Evolutionary conservation across 2,888 invertebrate species (phyloP), one percentile per base, ranked within the genome.

Genomic region (Oscheius sp.): DNA sequence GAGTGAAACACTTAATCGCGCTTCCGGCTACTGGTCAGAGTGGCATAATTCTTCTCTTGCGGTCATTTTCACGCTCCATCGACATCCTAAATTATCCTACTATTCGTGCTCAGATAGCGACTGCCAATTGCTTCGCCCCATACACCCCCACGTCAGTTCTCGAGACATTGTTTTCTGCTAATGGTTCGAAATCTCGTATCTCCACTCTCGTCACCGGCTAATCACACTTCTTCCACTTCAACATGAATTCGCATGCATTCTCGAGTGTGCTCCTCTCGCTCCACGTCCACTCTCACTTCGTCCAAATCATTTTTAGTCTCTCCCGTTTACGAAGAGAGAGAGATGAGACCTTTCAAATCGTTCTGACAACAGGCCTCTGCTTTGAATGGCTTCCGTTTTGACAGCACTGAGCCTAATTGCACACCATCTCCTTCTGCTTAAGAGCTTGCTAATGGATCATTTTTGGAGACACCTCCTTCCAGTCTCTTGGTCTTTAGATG

Each of bases 201-300:
- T 42, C 42, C 42, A 42, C 42, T 0, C 3, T 42, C 42, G 42
- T 13, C 21, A 10, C 42, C 1, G n/a, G 29, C 63, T 63, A 58
- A 58, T 70, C 59, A 32, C 70, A 68, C 68, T 68, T 68, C 58
- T 70, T 58, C 70, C 70, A 70, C 70, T 70, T 70, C 42, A 70
- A 59, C 70, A 70, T 70, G 70, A 70, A 70, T 70, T 70, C 70
- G 59, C 70, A 70, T 70, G 70, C 70, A 70, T 70, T 70, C 70
- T 59, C 70, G 37, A 70, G 70, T 21, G 21, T 70, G 59, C 68
- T 55, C 68, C 68, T 68, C 55, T 33, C 42, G 35, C 60, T 21
- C 48, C 65, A 50, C 51, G 65, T 65, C 29, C 55, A 55, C 55
- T 55, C 55, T 55, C 21, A 21, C 29, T 21, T 32, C 35, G 37